Percentiles rank a stretch among this genome's conserved stretches.
Conservation (phyloP, 1,140 invertebrate genomes). For the Solen grandis region DNA sequence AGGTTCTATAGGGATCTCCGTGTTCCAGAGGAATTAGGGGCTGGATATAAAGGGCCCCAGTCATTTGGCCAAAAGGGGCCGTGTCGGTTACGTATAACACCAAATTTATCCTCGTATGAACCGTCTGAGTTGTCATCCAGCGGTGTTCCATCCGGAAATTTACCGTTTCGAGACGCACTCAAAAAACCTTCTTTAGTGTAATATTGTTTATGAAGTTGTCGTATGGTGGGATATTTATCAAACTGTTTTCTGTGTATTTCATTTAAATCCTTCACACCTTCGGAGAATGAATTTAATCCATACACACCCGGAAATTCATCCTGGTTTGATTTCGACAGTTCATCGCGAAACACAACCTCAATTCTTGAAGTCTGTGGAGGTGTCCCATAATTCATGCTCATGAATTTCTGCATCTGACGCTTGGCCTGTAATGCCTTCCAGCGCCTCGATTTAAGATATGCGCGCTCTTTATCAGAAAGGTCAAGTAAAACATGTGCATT, state of each 20-base stretch:
- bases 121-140: conserved; percentile 67
- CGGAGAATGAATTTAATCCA: conserved; percentile 71
- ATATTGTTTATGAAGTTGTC: conserved; percentile 69
- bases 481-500: conserved; percentile 71
- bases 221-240: conserved; percentile 63
- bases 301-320: conserved; percentile 74
- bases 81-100: conserved; percentile 72
- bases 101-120: conserved; percentile 76
- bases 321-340: conserved; percentile 73
- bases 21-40: conserved; percentile 72
- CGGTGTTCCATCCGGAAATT: conserved; percentile 69
- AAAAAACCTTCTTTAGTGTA: conserved; percentile 77
- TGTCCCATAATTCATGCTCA: conserved; percentile 66
- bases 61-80: conserved; percentile 80
- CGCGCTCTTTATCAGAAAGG: conserved; percentile 65
- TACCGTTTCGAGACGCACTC: conserved; percentile 69
- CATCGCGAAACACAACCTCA: conserved; percentile 70
- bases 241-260: conserved; percentile 59
- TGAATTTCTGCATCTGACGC: conserved; percentile 62
- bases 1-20: conserved; percentile 59
- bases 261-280: conserved; percentile 69
- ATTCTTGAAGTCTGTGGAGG: conserved; percentile 47
- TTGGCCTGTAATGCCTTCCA: conserved; percentile 71
- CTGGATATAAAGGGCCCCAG: conserved; percentile 73
- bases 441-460: conserved; percentile 60